A percentile compares a stretch with the other conserved stretches of the same genome.
Evolutionary conservation across 2,113 vertebrate genomes (phyloP).

Genomic region (Chrysemys picta): DNA sequence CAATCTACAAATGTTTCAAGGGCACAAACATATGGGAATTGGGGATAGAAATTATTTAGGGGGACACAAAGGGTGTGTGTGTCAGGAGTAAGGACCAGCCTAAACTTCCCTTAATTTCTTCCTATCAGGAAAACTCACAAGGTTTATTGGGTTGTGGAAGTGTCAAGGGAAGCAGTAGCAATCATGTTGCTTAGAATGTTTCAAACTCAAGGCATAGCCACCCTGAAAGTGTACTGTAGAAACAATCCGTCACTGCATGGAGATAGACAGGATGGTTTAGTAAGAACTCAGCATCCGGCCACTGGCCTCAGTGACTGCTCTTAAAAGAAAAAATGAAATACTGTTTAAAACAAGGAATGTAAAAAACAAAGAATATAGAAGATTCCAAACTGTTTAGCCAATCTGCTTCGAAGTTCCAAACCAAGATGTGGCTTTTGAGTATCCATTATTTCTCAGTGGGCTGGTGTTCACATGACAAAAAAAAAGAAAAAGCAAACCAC

Average conservation of each 20-base stretch:
- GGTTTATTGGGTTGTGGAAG: not conserved
- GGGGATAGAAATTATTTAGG: not conserved
- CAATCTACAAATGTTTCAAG: not conserved
- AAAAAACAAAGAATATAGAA: not conserved
- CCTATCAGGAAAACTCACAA: not conserved
- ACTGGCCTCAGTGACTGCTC: not conserved
- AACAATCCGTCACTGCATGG: not conserved
- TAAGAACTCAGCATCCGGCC: not conserved
- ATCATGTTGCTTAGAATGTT: not conserved
- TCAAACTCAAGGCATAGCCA: not conserved
- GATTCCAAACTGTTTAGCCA: not conserved
- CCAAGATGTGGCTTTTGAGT: not conserved
- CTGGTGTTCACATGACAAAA: not conserved
- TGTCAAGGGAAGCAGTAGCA: not conserved
- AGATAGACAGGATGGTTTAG: not conserved
- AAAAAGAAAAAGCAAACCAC: not conserved
- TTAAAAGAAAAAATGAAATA: not conserved
- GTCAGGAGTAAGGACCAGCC: too few relatives aligned
- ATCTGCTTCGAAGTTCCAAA: not conserved
- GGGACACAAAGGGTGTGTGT: not conserved
- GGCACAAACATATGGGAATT: not conserved
- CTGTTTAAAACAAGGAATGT: not conserved
- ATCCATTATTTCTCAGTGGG: not conserved
- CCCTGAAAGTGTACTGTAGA: not conserved
- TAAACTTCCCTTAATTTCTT: too few relatives aligned